These are phyloP conservation scores for Drymonia ruficornis DNA, from an alignment of 2,888 invertebrate species.

Conservation along the genomic window DNA sequence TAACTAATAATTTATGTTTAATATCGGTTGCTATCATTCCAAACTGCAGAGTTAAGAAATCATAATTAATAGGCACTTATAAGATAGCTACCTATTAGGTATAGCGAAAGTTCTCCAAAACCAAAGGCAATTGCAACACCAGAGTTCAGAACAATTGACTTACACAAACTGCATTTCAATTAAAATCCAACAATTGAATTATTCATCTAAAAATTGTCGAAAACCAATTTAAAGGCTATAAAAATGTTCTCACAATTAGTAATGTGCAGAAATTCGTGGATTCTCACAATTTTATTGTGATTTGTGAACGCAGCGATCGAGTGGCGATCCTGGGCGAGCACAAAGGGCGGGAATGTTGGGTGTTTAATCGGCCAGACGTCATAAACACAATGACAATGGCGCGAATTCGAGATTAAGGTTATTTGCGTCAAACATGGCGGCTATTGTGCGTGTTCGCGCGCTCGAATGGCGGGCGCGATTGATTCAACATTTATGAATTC, in stretches of 20 bases:
- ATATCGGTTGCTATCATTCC: too few species aligned
- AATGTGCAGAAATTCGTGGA: slow-evolving; percentile 66
- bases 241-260: slow-evolving; percentile 70
- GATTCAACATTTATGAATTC: slow-evolving; percentile 57
- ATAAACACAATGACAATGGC: slow-evolving; percentile 57
- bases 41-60: too few species aligned
- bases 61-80: too few species aligned
- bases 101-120: slow-evolving; percentile 21
- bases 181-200: slow-evolving; percentile 53
- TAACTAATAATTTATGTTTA: too few species aligned
- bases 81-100: slow-evolving; percentile 7
- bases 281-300: slow-evolving; percentile 74
- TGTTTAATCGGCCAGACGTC: slow-evolving; percentile 70
- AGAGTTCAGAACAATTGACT: slow-evolving; percentile 52
- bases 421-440: slow-evolving; percentile 74
- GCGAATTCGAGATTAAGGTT: slow-evolving; percentile 70
- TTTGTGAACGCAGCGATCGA: slow-evolving; percentile 56
- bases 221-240: slow-evolving; percentile 55
- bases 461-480: slow-evolving; percentile 54
- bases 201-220: slow-evolving; percentile 56
- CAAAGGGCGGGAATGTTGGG: slow-evolving; percentile 67
- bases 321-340: slow-evolving; percentile 67
- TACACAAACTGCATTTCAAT: slow-evolving; percentile 32
- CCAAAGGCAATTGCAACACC: slow-evolving; percentile 26
- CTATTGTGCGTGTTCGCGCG: slow-evolving; percentile 63